These are phyloP conservation scores for Smittia sp. DNA, from an alignment of 2,888 invertebrate species.

Conservation along the genomic window DNA sequence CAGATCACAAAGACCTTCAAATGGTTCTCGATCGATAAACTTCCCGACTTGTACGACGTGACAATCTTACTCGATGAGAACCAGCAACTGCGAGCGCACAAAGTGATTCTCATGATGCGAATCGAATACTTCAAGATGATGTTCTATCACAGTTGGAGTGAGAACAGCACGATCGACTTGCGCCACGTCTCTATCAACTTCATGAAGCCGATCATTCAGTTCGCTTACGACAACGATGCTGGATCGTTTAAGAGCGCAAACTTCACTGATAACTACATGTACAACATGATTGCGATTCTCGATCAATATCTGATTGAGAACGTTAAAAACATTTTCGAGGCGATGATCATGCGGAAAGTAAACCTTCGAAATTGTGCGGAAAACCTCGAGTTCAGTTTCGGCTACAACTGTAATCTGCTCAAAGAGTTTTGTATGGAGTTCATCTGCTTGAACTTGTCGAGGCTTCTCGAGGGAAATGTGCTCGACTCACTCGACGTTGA, in stretches of 20 bases:
- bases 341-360: constrained; percentile 62
- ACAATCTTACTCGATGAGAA: constrained; percentile 58
- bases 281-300: constrained; percentile 71
- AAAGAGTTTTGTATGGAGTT: constrained; percentile 73
- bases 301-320: constrained; percentile 75
- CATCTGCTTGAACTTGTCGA: constrained; percentile 70
- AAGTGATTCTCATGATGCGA: constrained; percentile 74
- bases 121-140: constrained; percentile 84
- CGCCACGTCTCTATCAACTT: constrained; percentile 46
- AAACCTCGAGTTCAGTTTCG: constrained; percentile 70
- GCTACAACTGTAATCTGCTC: constrained; percentile 72
- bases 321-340: constrained; percentile 70
- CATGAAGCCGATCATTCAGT: constrained; percentile 68
- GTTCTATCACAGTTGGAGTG: constrained; percentile 76
- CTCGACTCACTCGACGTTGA: constrained; percentile 64
- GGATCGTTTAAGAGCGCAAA: constrained; percentile 60
- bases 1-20: not conserved
- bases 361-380: constrained; percentile 74
- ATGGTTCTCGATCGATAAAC: constrained; percentile 13
- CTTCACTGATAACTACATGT: constrained; percentile 66
- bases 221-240: constrained; percentile 69
- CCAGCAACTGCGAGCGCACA: constrained; percentile 64
- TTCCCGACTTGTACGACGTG: constrained; percentile 59
- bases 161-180: constrained; percentile 55
- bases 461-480: constrained; percentile 66